Base-by-base conservation (phyloP, 2,888 invertebrate species). In the Ectemnius continuus region DNA sequence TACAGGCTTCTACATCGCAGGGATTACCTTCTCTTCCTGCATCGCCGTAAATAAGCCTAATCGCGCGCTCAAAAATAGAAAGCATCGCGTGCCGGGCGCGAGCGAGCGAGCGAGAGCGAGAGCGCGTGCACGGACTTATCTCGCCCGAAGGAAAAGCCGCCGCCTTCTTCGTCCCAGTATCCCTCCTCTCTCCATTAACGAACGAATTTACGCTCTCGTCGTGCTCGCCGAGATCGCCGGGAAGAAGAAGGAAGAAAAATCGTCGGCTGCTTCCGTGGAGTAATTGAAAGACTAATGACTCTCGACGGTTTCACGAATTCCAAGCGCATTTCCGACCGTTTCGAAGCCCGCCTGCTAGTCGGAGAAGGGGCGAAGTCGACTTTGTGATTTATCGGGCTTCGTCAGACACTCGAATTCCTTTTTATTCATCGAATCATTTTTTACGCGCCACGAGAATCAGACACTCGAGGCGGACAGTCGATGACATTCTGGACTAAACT, bases 41-140 rank as follows among this genome's bases (percentile, higher is more conserved):
- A 62, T 63, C 48, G 76, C 76, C 75, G 71, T 80, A 84, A 85
- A 84, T 80, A 84, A 80, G 75, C 66, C 82, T 79, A 81, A 85
- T 83, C 84, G 80, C 64, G 75, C 46, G 61, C 70, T 77, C 76
- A 62, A 66, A 81, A 85, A 85, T 82, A 85, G 82, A 79, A 78
- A 80, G 67, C 71, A 60, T 68, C 75, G 67, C 70, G 70, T 59
- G 73, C 61, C 45, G 61, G 26, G 56, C 70, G 68, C 68, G 36
- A 36, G 36, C 36, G 36, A 8, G 8, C 23, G 23, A 23, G 23
- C 23, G 8, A 11, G 36, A 36, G 36, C 36, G 36, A 11, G 36
- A 36, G 36, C 36, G 36, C 36, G 36, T 11, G 36, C 61, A 58
- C 68, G 58, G 72, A 75, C 75, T 78, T 68, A 72, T 73, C 69